Percentiles rank a stretch among this genome's conserved stretches.
phyloP scores from a whole-genome alignment of 1,140 invertebrate genomes.

The Platorchestia sp. region DNA sequence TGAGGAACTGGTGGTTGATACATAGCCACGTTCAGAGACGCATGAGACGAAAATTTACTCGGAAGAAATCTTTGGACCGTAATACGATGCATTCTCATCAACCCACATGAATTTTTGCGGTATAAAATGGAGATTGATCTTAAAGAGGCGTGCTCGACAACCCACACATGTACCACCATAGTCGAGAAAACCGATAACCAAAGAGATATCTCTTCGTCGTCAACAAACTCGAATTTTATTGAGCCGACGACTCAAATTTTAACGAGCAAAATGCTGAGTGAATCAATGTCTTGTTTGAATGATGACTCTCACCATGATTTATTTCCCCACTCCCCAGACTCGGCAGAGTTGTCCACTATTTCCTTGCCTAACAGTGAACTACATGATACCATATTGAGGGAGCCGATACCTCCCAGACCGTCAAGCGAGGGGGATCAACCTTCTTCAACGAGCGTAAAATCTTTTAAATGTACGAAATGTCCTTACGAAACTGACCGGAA shows the following conservation, averaged over 20 bases:
- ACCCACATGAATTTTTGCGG: background rate
- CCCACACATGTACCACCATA: background rate
- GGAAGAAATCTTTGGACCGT: background rate
- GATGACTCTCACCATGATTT: conserved; percentile 4
- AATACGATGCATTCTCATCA: background rate
- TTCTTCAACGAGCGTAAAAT: background rate
- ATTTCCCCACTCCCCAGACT: conserved; percentile 23
- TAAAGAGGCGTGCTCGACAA: background rate
- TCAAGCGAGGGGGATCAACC: conserved; percentile 35
- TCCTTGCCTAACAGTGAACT: background rate
- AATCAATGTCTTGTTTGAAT: conserved; percentile 16
- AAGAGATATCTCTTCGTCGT: background rate
- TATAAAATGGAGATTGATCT: background rate
- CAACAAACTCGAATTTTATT: background rate
- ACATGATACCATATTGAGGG: background rate
- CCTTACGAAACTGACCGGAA: conserved; percentile 73
- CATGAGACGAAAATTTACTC: background rate
- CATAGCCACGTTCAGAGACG: background rate
- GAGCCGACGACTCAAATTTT: background rate
- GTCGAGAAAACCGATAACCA: background rate
- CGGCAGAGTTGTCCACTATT: background rate
- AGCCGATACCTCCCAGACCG: background rate
- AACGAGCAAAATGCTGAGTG: background rate
- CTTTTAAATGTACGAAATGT: conserved; percentile 69
- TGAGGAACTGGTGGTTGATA: background rate